Base-by-base conservation (phyloP, 2,888 invertebrate genomes). In the Autographa gamma region DNA sequence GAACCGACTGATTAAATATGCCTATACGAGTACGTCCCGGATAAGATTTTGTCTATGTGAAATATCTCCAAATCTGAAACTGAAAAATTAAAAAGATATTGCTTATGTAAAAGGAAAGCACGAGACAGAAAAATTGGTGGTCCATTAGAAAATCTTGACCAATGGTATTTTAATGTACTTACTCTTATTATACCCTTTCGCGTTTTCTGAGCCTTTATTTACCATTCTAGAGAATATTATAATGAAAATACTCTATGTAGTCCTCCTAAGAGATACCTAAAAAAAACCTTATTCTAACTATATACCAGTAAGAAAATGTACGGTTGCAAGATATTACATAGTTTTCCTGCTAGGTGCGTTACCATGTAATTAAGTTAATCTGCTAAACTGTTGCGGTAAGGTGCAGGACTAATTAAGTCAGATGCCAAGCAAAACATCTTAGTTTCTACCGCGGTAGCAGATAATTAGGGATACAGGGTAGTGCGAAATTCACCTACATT, bases 321-420 rank as follows among this genome's bases (percentile, higher is more conserved):
- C n/a, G n/a, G 48, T 48, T 16, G 43, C 43, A 14, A n/a, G 7
- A 48, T 48, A 56, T 56, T 54, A 19, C 19, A 13, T 18, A 25
- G 25, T 2, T 1, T n/a, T 4, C 7, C 19, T 25, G 54, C 54
- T 25, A 11, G 19, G 0, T 32, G 32, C 59, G 16, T 41, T 48
- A 11, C 38, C 19, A 61, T 32, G 25, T 65, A 69, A 41, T 70
- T 70, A 63, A 72, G 67, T 72, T 62, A 72, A 72, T 48, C 63
- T 9, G 59, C 41, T 38, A 59, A 75, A 62, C 32, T 43, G 54
- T 25, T 63, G 75, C 41, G 60, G 75, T 59, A 19, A 31, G 63
- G 4, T 66, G 34, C 60, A 74, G 62, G 34, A 63, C 59, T 68
- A 72, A 76, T 72, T 68, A 72, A 68, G 18, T 56, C 43, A 52